Base-by-base conservation (phyloP, 1,140 invertebrate genomes). In the Nautilus pompilius region DNA sequence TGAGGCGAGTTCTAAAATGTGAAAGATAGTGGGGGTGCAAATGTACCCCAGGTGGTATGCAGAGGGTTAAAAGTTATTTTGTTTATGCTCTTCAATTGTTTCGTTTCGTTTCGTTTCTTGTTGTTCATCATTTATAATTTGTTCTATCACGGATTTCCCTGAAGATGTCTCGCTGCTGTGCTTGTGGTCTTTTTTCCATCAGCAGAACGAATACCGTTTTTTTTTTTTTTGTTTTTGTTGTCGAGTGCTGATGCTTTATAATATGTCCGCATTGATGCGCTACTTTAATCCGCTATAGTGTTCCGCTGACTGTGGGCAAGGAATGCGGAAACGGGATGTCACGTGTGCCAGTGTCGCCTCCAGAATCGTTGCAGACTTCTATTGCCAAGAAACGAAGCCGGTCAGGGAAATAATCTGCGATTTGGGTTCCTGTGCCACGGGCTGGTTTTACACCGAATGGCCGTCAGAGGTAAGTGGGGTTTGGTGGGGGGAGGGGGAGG, bases 271-370 rank as follows among this genome's bases (percentile, higher is more conserved):
- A 26, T 57, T 45, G 33, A 17, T 56, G 10, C 3, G 15, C 15
- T 2, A 20, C 17, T 48, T 2, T n/a, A 20, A 20, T 1, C 26
- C 56, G 58, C 56, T 69, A 3, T 77, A 87, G 75, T 92, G 90
- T 73, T 88, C 87, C 13, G 81, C 83, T 0, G 71, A 79, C 2
- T 90, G 89, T 63, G 88, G 88, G 5, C 76, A 84, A 48, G 88
- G 88, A 0, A 79, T 85, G n/a, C 85, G 89, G 65, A 82, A 66
- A 15, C 56, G 85, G 86, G 62, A 85, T 10, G 80, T 88, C 0
- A 83, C 86, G 56, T 91, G 90, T 69, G 77, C 87, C 22, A 82
- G 70, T 80, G 80, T 87, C 78, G 78, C 60, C 68, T 69, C 61
- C 65, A 58, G 24, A 70, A 66, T 45, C 80, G 70, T 73, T 79